Evolutionary conservation across 1,140 invertebrate genomes (phyloP).

Genomic region (Drosophila navojoa): DNA sequence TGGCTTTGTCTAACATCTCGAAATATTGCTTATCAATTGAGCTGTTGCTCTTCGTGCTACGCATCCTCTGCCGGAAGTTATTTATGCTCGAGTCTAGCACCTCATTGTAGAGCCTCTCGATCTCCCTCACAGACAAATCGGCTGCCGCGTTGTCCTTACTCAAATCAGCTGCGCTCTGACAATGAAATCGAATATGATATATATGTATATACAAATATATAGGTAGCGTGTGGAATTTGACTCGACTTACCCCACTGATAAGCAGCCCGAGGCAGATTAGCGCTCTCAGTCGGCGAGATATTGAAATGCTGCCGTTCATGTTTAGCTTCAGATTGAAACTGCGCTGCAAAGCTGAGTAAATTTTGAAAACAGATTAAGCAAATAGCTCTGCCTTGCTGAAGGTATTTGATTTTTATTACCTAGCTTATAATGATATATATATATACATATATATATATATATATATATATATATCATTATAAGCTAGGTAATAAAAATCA

Average conservation of each 20-base stretch:
- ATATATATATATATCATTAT: no score
- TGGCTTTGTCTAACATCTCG: slow-evolving; percentile 42
- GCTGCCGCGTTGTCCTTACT: not conserved
- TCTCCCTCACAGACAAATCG: slow-evolving; percentile 7
- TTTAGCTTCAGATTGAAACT: not conserved
- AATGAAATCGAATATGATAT: not conserved
- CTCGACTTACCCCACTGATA: slow-evolving; percentile 19
- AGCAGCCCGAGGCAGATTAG: slow-evolving; percentile 20
- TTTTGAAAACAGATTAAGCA: no score
- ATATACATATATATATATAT: no score
- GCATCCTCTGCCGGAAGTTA: slow-evolving; percentile 22
- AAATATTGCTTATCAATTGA: slow-evolving; percentile 61
- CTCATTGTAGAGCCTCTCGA: slow-evolving; percentile 59
- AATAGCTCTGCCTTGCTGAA: no score
- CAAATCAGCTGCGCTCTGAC: slow-evolving; percentile 1
- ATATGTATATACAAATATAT: not conserved
- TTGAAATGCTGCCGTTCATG: slow-evolving; percentile 12
- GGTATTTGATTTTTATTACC: no score
- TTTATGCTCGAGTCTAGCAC: slow-evolving; percentile 49
- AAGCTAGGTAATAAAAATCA: no score
- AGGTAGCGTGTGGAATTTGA: not conserved
- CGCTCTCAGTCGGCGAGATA: not conserved
- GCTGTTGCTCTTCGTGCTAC: slow-evolving; percentile 35
- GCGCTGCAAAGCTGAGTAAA: not conserved
- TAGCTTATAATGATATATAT: no score